phyloP scores from a whole-genome alignment of 2,113 vertebrate genomes.

The Megaleporinus macrocephalus region DNA sequence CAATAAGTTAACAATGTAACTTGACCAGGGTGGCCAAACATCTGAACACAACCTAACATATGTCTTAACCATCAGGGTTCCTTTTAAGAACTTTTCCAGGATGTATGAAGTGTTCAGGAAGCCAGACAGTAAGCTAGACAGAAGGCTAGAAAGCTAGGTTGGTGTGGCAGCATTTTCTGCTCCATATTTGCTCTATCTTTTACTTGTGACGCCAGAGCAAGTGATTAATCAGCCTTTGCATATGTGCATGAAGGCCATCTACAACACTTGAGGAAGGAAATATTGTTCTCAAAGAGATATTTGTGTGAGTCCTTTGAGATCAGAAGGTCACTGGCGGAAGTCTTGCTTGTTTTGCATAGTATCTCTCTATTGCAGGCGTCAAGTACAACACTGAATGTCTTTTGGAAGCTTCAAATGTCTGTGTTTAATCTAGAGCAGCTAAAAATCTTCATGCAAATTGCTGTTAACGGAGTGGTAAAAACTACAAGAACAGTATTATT shows the following conservation, averaged over 20 bases:
- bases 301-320: slow-evolving; percentile 29
- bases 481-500: too few relatives aligned
- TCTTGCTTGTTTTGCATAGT: slow-evolving; percentile 21
- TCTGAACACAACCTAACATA: too few relatives aligned
- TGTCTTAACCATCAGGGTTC: too few relatives aligned
- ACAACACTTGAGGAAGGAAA: slow-evolving; percentile 30
- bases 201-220: not conserved
- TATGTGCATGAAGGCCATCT: slow-evolving; percentile 30
- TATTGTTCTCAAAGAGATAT: not conserved
- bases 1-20: too few relatives aligned
- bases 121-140: not conserved
- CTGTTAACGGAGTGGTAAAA: too few relatives aligned
- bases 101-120: not conserved
- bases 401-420: too few relatives aligned
- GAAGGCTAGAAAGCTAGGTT: not conserved
- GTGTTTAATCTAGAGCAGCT: too few relatives aligned
- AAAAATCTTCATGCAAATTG: too few relatives aligned
- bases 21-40: too few relatives aligned
- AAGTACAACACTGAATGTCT: too few relatives aligned
- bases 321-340: slow-evolving; percentile 13
- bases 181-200: slow-evolving; percentile 3
- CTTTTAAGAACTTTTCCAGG: not conserved
- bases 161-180: not conserved
- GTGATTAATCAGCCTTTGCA: slow-evolving; percentile 33
- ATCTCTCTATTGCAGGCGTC: too few relatives aligned